These are phyloP conservation scores for Micronycteris hirsuta DNA, from an alignment of 2,113 vertebrate species.

Conservation along the genomic window DNA sequence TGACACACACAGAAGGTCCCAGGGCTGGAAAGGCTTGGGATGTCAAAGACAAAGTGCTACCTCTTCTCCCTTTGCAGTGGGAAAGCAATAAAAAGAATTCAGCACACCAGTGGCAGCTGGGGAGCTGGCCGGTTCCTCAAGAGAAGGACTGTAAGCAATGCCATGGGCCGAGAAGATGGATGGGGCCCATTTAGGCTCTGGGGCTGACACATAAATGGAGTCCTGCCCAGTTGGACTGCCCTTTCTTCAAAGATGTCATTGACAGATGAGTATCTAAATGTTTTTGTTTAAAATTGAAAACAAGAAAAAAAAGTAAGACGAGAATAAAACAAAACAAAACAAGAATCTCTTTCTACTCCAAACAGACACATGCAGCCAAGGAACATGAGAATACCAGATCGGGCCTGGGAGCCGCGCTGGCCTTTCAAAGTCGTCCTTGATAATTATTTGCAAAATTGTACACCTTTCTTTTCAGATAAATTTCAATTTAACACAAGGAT, in stretches of 20 bases:
- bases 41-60: not conserved
- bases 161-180: constrained; percentile 55
- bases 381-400: not conserved
- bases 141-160: constrained; percentile 37
- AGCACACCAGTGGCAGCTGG: constrained; percentile 31
- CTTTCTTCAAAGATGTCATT: constrained; percentile 62
- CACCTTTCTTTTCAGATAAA: constrained; percentile 45
- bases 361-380: not conserved
- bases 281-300: constrained; percentile 63
- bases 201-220: constrained; percentile 47
- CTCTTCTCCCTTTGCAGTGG: not conserved
- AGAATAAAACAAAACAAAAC: constrained; percentile 16
- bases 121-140: constrained; percentile 33
- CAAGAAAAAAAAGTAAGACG: not conserved
- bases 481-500: constrained; percentile 44
- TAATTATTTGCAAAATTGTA: constrained; percentile 36
- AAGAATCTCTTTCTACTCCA: constrained; percentile 33
- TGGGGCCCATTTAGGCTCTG: constrained; percentile 28
- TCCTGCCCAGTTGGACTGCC: not conserved
- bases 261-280: constrained; percentile 53
- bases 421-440: constrained; percentile 10
- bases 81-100: constrained; percentile 19
- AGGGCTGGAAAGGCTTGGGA: not conserved
- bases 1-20: not conserved
- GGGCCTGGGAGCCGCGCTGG: not conserved